These are phyloP conservation scores for Sapajus apella DNA, from an alignment of 2,113 vertebrate species.

Conservation along the genomic window DNA sequence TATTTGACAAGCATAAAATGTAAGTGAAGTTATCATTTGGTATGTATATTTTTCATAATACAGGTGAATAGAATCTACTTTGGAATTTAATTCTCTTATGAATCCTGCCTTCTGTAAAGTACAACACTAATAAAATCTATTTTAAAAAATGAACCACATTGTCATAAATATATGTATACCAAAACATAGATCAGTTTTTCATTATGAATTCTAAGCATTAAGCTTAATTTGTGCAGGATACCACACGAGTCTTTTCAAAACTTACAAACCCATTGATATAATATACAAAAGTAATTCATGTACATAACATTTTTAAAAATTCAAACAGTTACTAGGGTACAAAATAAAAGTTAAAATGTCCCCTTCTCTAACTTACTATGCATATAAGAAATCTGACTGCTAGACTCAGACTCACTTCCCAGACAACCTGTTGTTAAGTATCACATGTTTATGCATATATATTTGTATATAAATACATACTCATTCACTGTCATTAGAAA, in stretches of 20 bases:
- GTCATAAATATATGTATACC: neutral
- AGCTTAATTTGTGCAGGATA: slow-evolving; percentile 14
- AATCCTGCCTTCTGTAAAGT: neutral
- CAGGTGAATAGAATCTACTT: neutral
- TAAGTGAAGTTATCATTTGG: neutral
- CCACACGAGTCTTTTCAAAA: neutral
- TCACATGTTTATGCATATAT: neutral
- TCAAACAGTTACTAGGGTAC: neutral
- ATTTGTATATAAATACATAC: no score
- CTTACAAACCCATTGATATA: neutral
- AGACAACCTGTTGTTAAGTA: neutral
- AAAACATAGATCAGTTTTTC: slow-evolving; percentile 27
- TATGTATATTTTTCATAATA: neutral
- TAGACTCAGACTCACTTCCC: neutral
- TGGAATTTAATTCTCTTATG: neutral
- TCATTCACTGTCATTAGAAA: neutral
- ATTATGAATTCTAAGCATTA: neutral
- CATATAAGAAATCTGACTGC: neutral
- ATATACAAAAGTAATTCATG: slow-evolving; percentile 18
- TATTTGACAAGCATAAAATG: slow-evolving; percentile 19
- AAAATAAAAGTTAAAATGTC: slow-evolving; percentile 18
- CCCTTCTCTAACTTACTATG: neutral
- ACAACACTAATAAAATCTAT: neutral
- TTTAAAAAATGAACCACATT: neutral
- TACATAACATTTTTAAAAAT: neutral